Evolutionary conservation across 2,888 invertebrate genomes (phyloP).

Genomic region (Epirrhoe alternata): DNA sequence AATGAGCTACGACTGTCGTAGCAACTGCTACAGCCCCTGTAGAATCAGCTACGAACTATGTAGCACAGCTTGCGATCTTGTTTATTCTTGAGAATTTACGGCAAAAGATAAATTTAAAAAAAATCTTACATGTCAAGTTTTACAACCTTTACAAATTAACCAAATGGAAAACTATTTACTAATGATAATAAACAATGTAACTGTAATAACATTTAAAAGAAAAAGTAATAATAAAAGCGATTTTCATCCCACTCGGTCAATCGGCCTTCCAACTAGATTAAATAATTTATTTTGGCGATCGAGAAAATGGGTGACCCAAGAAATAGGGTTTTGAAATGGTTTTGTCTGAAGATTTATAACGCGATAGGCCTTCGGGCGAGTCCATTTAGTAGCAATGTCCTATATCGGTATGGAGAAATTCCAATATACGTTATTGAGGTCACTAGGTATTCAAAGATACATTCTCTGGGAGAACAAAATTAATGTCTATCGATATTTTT

Average conservation of each 20-base stretch:
- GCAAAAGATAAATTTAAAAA: no score
- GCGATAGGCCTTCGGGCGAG: slow-evolving; percentile 5
- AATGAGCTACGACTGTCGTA: background rate
- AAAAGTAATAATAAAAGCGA: no score
- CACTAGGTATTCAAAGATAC: background rate
- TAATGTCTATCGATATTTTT: no score
- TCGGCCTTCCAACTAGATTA: background rate
- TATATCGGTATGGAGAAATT: slow-evolving; percentile 6
- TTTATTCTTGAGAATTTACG: no score
- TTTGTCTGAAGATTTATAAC: slow-evolving; percentile 21
- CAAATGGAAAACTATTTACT: no score
- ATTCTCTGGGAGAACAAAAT: background rate
- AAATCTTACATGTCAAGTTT: no score
- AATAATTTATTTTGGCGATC: slow-evolving; percentile 4
- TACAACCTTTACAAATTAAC: no score
- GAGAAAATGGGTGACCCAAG: slow-evolving; percentile 18
- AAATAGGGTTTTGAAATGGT: slow-evolving; percentile 19
- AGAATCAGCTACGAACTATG: background rate
- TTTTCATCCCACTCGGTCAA: no score
- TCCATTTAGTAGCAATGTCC: slow-evolving; percentile 10
- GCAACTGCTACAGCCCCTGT: background rate
- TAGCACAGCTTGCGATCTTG: no score
- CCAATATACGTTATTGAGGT: background rate
- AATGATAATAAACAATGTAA: no score
- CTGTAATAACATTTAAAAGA: no score